These are phyloP conservation scores for Luperina nickerlii DNA, from an alignment of 2,888 invertebrate genomes.

Conservation along the genomic window DNA sequence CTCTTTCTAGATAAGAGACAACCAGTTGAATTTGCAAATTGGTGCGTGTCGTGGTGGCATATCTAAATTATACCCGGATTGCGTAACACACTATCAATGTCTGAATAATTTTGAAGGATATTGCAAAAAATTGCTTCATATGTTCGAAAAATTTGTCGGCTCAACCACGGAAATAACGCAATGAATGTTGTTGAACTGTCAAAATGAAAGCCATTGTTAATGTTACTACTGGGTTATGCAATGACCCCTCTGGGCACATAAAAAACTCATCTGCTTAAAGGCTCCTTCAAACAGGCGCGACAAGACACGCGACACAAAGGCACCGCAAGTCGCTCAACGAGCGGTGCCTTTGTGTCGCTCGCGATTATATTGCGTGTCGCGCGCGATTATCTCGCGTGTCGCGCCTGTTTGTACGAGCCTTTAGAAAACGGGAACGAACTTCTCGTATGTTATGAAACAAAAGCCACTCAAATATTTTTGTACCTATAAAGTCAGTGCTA, in stretches of 20 bases:
- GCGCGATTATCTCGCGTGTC: too few species aligned
- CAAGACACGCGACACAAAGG: too few species aligned
- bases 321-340: too few species aligned
- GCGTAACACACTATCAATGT: background rate
- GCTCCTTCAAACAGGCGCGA: too few species aligned
- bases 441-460: slow-evolving; percentile 14
- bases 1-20: background rate
- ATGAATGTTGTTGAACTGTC: background rate
- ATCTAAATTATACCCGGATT: background rate
- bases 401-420: background rate
- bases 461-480: slow-evolving; percentile 21
- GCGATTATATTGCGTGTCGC: too few species aligned
- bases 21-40: background rate
- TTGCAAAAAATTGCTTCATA: too few species aligned
- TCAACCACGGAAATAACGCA: background rate
- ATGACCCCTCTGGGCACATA: too few species aligned
- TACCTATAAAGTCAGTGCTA: background rate
- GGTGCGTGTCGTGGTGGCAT: background rate
- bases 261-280: too few species aligned
- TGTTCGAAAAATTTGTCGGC: background rate
- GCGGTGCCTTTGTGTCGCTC: too few species aligned
- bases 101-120: too few species aligned
- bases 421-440: background rate
- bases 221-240: too few species aligned
- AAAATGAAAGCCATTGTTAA: background rate